phyloP scores from a whole-genome alignment of 2,888 invertebrate genomes.

The Microctonus hyperodae region DNA sequence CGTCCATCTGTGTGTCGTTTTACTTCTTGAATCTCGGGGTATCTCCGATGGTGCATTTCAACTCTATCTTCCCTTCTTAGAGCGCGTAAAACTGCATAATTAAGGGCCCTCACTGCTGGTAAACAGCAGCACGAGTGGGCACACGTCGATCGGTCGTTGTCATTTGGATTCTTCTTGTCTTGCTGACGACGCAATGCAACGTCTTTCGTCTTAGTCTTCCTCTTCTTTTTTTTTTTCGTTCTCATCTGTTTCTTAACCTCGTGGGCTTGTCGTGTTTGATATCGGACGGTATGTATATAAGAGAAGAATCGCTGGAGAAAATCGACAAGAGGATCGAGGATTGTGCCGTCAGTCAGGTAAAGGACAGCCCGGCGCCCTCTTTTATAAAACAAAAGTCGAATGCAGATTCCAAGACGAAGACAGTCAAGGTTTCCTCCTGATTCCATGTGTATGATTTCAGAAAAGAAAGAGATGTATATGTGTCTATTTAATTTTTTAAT shows the following conservation, averaged over 20 bases:
- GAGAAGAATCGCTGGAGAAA: slow-evolving; percentile 21
- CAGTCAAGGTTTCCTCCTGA: slow-evolving; percentile 25
- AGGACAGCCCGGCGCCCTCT: slow-evolving; percentile 29
- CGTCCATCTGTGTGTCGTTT: slow-evolving; percentile 24
- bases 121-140: slow-evolving; percentile 23
- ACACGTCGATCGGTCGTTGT: slow-evolving; percentile 39
- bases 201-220: slow-evolving; percentile 14
- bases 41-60: slow-evolving; percentile 24
- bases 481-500: background rate
- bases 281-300: slow-evolving; percentile 30
- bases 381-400: slow-evolving; percentile 48
- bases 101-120: slow-evolving; percentile 48
- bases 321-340: slow-evolving; percentile 51
- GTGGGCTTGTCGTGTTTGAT: slow-evolving; percentile 30
- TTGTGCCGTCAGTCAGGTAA: slow-evolving; percentile 60
- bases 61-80: slow-evolving; percentile 32
- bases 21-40: slow-evolving; percentile 24
- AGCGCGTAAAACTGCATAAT: slow-evolving; percentile 58
- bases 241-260: slow-evolving; percentile 14
- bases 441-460: background rate
- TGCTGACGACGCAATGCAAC: slow-evolving; percentile 8
- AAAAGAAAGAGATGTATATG: background rate
- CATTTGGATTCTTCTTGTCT: slow-evolving; percentile 25
- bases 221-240: slow-evolving; percentile 15
- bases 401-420: slow-evolving; percentile 42